Percentiles rank a stretch among this genome's conserved stretches.
phyloP scores from a whole-genome alignment of 1,140 invertebrate genomes.

The Chrysomallon squamiferum region DNA sequence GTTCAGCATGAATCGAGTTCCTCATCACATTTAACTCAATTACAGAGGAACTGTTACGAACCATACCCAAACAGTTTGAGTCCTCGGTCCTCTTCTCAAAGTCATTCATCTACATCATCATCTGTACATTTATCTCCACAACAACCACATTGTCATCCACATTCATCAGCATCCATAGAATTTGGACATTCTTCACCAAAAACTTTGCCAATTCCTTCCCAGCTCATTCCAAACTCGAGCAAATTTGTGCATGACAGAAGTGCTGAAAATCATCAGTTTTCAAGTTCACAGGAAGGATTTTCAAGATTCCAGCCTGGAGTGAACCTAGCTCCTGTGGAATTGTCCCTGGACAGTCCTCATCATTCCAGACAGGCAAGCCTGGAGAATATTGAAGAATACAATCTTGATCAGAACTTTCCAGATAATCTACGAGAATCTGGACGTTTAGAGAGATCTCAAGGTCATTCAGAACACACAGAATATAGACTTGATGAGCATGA shows the following conservation, averaged over 20 bases:
- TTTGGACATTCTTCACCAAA: neutral
- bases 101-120: constrained; percentile 2
- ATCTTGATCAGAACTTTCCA: constrained; percentile 51
- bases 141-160: neutral
- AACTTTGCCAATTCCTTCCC: neutral
- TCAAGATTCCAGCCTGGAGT: neutral
- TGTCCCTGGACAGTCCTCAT: neutral
- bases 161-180: neutral
- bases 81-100: constrained; percentile 5
- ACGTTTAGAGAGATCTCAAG: constrained; percentile 19
- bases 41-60: constrained; percentile 10
- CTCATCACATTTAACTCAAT: constrained; percentile 51
- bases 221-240: neutral
- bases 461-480: constrained; percentile 14
- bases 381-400: constrained; percentile 46
- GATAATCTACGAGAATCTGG: constrained; percentile 33
- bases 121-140: neutral
- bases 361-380: constrained; percentile 59
- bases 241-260: neutral
- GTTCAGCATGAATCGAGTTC: constrained; percentile 19
- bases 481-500: constrained; percentile 27
- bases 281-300: no score
- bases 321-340: neutral
- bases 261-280: neutral
- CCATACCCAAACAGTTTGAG: neutral